Base-by-base conservation (phyloP, 2,888 invertebrate genomes). In the Catocala sponsa region DNA sequence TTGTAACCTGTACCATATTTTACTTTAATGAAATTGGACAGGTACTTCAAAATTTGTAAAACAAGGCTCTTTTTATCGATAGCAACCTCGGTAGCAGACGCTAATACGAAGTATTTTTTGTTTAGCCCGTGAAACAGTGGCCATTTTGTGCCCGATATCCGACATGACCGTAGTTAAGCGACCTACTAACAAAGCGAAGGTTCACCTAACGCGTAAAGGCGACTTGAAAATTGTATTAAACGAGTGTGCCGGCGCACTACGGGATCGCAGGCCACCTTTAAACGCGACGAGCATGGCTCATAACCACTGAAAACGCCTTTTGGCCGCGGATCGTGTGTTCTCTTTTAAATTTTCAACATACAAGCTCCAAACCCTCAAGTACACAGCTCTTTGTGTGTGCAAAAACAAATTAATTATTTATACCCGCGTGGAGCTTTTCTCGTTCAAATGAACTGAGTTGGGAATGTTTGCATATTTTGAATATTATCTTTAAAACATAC, bases 341-440 rank as follows among this genome's bases (percentile, higher is more conserved):
- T 76, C 71, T 79, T 87, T 90, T 86, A 89, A 90, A 88, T 78
- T 90, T 90, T 89, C 82, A 90, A 82, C 80, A 81, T 80, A 77
- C 74, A 70, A 74, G 77, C 80, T 79, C 72, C 79, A 79, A 80
- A 79, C 76, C 76, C 77, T 72, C 74, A 80, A 83, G 81, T 81
- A 78, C 79, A 75, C 69, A 60, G 63, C 75, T 79, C 83, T 81
- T 82, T 85, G 86, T 86, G 84, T 87, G 88, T 83, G 89, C 83
- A 83, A 86, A 86, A 88, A 87, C 88, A 86, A 86, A 90, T 93
- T 92, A 91, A 91, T 91, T 88, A 91, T 91, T 90, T 78, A 91
- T 76, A 75, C 65, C 72, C 60, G 70, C 80, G 72, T 72, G 79
- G 68, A 75, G 80, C 79, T 81, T 79, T 79, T 73, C 80, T 74